Evolutionary conservation across 2,888 invertebrate species (phyloP), one percentile per base, ranked within the genome.

Genomic region (Neuroscelio doddi): DNA sequence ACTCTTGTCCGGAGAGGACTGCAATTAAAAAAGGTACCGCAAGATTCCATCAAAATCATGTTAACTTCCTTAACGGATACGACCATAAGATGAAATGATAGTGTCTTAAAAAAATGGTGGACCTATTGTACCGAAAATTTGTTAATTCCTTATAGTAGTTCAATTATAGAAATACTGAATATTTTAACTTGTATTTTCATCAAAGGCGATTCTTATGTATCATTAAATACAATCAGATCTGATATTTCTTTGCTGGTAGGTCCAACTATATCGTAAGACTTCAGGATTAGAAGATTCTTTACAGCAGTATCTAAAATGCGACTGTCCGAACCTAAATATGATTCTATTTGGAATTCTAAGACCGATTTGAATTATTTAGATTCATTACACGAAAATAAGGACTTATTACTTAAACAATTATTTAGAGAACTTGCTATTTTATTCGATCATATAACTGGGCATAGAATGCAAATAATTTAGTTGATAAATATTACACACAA

Each of bases 341-440:
- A n/a, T n/a, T n/a, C n/a, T n/a, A n/a, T n/a, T n/a, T n/a, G n/a
- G n/a, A n/a, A 21, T 74, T 75, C 38, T 38, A 39, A 24, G 15
- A 41, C 69, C 7, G 71, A 75, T 8, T 53, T 78, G 12, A 53
- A 73, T n/a, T 71, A 68, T 65, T 47, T 72, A 5, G 5, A 4
- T 1, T 36, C 47, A 1, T 26, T 46, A 27, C 38, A 38, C n/a
- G 7, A 21, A 8, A 69, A 66, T 41, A 36, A 64, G 32, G 16
- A 62, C 5, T 50, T 63, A 16, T 16, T 46, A 24, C 16, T 69
- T 2, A 45, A 65, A 17, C n/a, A 17, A 1, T 17, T 72, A 12
- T 44, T 68, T 0, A 21, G 21, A 10, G 71, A 73, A 49, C 34
- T 72, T 14, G 61, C 41, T 4, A 61, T 57, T 1, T 42, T 70